Conservation (phyloP, 1,140 invertebrate species). For the Notospermus geniculatus region DNA sequence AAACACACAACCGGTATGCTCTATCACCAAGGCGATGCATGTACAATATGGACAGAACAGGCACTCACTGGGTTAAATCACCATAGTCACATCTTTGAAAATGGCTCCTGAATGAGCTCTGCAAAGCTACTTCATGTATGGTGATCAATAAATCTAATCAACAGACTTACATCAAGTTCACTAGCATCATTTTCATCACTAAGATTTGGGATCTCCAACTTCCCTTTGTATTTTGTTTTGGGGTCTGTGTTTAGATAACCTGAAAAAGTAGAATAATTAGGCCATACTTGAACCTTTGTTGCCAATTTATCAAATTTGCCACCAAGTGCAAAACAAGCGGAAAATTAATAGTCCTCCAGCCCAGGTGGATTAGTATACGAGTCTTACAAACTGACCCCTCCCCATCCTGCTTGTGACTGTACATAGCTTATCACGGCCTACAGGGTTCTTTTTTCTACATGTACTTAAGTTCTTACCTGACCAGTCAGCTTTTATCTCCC, state of each 20-base stretch:
- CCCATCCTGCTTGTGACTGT: too few species aligned
- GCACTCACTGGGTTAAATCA: too few species aligned
- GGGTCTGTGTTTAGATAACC: slow-evolving; percentile 41
- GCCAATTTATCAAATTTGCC: neutral
- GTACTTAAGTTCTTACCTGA: slow-evolving; percentile 68
- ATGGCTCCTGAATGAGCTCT: slow-evolving; percentile 24
- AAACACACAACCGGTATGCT: too few species aligned
- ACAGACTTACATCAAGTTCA: slow-evolving; percentile 84
- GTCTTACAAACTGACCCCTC: too few species aligned
- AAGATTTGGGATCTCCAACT: slow-evolving; percentile 89
- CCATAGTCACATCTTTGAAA: too few species aligned
- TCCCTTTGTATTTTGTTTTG: slow-evolving; percentile 66
- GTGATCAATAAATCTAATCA: slow-evolving; percentile 69
- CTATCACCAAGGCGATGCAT: too few species aligned
- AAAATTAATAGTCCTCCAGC: too few species aligned
- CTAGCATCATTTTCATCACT: slow-evolving; percentile 95
- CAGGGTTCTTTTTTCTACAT: too few species aligned
- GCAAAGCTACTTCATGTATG: too few species aligned
- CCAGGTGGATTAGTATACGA: too few species aligned
- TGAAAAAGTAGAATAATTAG: slow-evolving; percentile 26
- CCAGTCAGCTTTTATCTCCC: slow-evolving; percentile 89
- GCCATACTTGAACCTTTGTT: neutral
- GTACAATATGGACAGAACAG: too few species aligned
- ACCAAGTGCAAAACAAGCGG: slow-evolving; percentile 32
- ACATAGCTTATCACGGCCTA: too few species aligned